These are phyloP conservation scores for Papilio gigon DNA, from an alignment of 2,888 invertebrate genomes.

Conservation along the genomic window DNA sequence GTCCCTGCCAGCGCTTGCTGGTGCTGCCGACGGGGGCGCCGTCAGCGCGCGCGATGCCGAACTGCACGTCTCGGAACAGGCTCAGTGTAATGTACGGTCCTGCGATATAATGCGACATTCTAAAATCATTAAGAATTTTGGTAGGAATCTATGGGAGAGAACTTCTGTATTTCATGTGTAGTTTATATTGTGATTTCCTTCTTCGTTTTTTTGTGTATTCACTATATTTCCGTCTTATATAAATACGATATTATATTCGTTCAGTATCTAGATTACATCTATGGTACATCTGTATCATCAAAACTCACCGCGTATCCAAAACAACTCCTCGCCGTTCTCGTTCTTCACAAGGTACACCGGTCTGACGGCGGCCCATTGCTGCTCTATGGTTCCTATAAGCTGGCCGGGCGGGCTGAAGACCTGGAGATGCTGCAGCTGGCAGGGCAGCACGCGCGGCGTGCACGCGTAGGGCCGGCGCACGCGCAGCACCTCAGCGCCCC, in stretches of 20 bases:
- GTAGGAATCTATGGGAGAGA: too few species aligned
- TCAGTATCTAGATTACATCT: background rate
- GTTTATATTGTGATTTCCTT: too few species aligned
- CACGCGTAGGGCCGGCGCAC: slow-evolving; percentile 90
- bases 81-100: slow-evolving; percentile 66
- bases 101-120: slow-evolving; percentile 42
- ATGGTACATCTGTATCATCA: background rate
- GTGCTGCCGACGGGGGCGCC: slow-evolving; percentile 64
- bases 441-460: slow-evolving; percentile 90
- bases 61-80: slow-evolving; percentile 67
- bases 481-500: slow-evolving; percentile 85
- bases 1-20: slow-evolving; percentile 71
- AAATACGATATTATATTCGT: too few species aligned
- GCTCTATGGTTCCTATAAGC: slow-evolving; percentile 86
- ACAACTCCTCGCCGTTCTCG: slow-evolving; percentile 85
- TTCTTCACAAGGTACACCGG: slow-evolving; percentile 88
- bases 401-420: slow-evolving; percentile 87
- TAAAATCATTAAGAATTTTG: too few species aligned
- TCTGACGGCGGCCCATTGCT: slow-evolving; percentile 87
- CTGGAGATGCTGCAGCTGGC: slow-evolving; percentile 84
- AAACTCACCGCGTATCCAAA: slow-evolving; percentile 86
- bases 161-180: too few species aligned
- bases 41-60: slow-evolving; percentile 58
- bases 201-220: too few species aligned
- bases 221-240: too few species aligned